Percentiles rank a stretch among this genome's conserved stretches.
These are phyloP conservation scores for Sericinus montela DNA, from an alignment of 2,888 invertebrate species.

Conservation along the genomic window DNA sequence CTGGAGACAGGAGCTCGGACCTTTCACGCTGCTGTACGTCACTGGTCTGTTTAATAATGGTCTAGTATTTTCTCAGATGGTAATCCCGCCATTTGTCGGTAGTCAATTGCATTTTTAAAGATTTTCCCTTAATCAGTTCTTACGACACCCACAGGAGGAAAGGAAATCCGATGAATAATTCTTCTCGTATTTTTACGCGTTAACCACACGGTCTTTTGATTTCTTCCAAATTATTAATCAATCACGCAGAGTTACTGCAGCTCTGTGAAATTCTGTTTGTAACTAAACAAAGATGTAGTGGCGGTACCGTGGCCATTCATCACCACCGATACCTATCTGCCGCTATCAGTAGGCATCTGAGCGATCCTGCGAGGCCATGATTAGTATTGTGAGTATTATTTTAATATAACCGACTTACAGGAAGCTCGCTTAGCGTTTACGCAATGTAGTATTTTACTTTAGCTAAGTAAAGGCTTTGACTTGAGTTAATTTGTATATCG, in stretches of 20 bases:
- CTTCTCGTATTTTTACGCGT: too few species aligned
- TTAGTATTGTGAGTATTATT: conserved; percentile 61
- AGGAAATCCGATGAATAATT: too few species aligned
- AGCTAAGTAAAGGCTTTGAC: conserved; percentile 8
- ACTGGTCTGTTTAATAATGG: too few species aligned
- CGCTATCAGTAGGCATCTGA: conserved; percentile 47
- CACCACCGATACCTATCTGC: conserved; percentile 51
- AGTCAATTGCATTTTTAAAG: too few species aligned
- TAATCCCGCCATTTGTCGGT: too few species aligned
- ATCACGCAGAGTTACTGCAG: background rate
- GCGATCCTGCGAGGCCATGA: conserved; percentile 49
- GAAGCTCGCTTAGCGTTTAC: conserved; percentile 31
- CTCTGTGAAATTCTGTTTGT: conserved; percentile 30
- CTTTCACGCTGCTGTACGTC: too few species aligned
- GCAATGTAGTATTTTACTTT: conserved; percentile 10
- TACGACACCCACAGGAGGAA: too few species aligned
- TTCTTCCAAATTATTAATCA: too few species aligned
- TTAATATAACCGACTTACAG: conserved; percentile 52
- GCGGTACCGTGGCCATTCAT: conserved; percentile 49
- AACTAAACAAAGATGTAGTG: conserved; percentile 55
- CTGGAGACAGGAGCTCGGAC: too few species aligned
- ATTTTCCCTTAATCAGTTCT: too few species aligned
- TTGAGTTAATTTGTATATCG: background rate
- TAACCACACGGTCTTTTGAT: too few species aligned
- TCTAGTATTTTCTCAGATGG: too few species aligned